These are phyloP conservation scores for Solenodon paradoxus DNA, from an alignment of 2,113 vertebrate species.

Conservation along the genomic window DNA sequence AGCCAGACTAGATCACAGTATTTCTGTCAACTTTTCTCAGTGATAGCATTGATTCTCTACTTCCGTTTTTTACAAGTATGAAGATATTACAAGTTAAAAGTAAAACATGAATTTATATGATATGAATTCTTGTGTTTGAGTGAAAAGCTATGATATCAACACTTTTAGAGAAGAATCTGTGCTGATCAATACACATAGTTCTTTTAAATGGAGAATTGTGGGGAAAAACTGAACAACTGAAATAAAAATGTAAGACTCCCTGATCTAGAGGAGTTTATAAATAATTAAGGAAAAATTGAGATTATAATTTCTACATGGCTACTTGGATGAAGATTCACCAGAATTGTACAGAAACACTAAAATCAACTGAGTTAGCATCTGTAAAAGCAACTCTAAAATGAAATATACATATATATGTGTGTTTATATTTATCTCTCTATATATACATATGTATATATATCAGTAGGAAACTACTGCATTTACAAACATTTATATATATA, in stretches of 20 bases:
- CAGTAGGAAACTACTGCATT: background rate
- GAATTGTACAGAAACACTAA: background rate
- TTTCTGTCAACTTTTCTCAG: background rate
- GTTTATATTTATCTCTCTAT: too few species aligned
- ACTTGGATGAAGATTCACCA: background rate
- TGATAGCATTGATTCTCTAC: background rate
- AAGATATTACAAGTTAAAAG: background rate
- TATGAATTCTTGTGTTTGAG: background rate
- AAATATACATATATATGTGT: background rate
- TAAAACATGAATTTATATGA: background rate
- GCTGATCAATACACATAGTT: background rate
- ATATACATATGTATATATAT: too few species aligned
- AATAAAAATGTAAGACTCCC: background rate
- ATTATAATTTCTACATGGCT: background rate
- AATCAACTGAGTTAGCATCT: background rate
- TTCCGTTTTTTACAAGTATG: background rate
- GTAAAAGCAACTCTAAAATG: background rate
- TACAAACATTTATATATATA: background rate
- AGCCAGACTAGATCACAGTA: background rate
- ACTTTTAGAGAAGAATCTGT: background rate
- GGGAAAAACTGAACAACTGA: background rate
- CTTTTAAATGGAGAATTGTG: background rate
- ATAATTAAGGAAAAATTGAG: background rate
- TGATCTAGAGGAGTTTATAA: background rate
- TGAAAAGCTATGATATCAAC: background rate